phyloP scores from a whole-genome alignment of 37 sponge, comb jelly and placozoan genomes.

The Spongilla lacustris region DNA sequence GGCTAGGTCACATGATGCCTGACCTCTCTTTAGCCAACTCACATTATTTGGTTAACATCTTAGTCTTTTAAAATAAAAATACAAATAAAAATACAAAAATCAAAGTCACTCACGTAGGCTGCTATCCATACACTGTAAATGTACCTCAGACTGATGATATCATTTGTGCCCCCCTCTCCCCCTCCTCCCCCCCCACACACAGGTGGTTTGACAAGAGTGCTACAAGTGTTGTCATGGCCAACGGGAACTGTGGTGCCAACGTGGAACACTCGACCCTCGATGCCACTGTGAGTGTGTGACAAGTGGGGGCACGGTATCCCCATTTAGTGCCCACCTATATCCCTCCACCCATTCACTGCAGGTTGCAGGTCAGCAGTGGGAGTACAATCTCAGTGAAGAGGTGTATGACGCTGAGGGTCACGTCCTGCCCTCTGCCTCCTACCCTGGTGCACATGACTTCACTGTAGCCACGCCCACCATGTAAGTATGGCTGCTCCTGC shows the following conservation, averaged over 20 bases:
- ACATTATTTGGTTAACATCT: too few relatives aligned
- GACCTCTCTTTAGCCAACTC: too few relatives aligned
- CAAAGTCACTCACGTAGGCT: too few relatives aligned
- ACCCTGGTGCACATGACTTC: constrained; percentile 29
- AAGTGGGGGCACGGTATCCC: neutral
- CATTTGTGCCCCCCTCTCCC: too few relatives aligned
- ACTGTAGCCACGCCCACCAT: neutral
- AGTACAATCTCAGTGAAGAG: constrained; percentile 43
- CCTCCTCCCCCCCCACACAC: neutral
- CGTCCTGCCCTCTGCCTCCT: constrained; percentile 33
- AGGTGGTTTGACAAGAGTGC: constrained; percentile 78
- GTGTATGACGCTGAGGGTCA: constrained; percentile 66
- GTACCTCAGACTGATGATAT: too few relatives aligned
- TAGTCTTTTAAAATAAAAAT: too few relatives aligned
- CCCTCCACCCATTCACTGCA: too few relatives aligned
- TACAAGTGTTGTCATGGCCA: constrained; percentile 1
- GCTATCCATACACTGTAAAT: too few relatives aligned
- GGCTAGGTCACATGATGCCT: too few relatives aligned
- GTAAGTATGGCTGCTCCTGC: neutral
- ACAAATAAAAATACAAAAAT: neutral
- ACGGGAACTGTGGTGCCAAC: constrained; percentile 49
- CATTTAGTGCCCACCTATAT: neutral
- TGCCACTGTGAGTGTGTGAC: constrained; percentile 73
- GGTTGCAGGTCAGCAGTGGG: constrained; percentile 64
- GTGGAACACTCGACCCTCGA: constrained; percentile 77